Evolutionary conservation across 2,113 vertebrate species (phyloP).

Genomic region (Sylvietta virens): DNA sequence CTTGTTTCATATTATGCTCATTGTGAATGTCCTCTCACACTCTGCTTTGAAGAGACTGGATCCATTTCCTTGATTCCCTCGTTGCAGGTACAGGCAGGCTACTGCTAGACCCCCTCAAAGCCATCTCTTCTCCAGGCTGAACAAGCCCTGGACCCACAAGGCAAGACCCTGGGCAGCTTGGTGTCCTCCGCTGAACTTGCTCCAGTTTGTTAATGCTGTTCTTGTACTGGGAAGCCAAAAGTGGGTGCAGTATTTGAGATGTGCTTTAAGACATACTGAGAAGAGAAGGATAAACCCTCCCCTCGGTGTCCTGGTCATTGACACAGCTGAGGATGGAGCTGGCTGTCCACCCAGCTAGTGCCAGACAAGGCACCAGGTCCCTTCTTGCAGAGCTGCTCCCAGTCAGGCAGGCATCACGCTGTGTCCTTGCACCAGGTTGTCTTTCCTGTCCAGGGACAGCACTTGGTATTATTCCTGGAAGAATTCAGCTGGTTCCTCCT

Average conservation of each 20-base stretch:
- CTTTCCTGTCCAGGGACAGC: neutral
- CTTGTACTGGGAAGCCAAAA: neutral
- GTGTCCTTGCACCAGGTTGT: neutral
- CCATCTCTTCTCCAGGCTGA: neutral
- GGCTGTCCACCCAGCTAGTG: neutral
- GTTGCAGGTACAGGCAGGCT: neutral
- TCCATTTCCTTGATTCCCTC: neutral
- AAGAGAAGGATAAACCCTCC: neutral
- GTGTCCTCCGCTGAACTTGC: neutral
- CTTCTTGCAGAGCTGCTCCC: neutral
- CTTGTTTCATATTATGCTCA: neutral
- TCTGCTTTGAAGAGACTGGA: neutral
- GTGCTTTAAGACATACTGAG: neutral
- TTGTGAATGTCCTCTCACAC: rapidly evolving
- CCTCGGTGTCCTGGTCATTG: neutral
- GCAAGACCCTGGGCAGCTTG: neutral
- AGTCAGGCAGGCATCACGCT: neutral
- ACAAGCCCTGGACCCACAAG: neutral
- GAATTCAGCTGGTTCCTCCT: neutral
- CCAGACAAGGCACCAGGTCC: too few relatives aligned
- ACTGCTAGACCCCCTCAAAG: neutral
- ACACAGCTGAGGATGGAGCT: rapidly evolving
- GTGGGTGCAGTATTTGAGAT: neutral
- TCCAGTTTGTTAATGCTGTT: neutral
- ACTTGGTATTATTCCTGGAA: neutral